Evolutionary conservation across 2,797 vertebrate genomes (phyloP).

Genomic region (Crenuchus spilurus): DNA sequence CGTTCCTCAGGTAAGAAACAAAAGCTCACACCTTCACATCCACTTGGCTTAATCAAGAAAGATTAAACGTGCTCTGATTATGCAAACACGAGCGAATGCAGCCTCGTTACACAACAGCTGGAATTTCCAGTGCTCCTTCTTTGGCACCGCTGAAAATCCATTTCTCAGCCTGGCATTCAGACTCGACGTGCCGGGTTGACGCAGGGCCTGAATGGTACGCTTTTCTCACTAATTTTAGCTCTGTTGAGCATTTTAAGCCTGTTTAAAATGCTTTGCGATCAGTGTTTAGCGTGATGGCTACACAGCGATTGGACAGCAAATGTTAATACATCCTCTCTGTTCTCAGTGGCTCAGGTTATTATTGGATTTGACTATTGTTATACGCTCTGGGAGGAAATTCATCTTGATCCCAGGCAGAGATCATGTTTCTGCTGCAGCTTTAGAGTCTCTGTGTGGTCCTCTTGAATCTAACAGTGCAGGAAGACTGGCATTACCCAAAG

Average conservation of each 20-base stretch:
- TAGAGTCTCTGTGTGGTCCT: slow-evolving; percentile 20
- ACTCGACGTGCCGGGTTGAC: neutral
- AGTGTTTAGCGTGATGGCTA: slow-evolving; percentile 24
- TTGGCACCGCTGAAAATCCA: slow-evolving; percentile 17
- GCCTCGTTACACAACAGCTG: slow-evolving; percentile 30
- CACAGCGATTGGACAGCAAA: slow-evolving; percentile 15
- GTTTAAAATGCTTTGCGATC: slow-evolving; percentile 33
- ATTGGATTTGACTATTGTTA: slow-evolving; percentile 38
- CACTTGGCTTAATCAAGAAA: slow-evolving; percentile 28
- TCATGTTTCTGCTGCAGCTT: slow-evolving; percentile 30
- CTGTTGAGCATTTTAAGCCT: slow-evolving; percentile 26
- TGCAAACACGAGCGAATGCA: slow-evolving; percentile 19
- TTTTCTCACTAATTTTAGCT: slow-evolving; percentile 35
- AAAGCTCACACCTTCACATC: neutral
- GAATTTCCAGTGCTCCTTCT: slow-evolving; percentile 2
- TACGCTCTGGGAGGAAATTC: slow-evolving; percentile 29
- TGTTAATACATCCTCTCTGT: slow-evolving; percentile 11
- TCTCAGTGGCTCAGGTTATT: slow-evolving; percentile 25
- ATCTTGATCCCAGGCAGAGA: slow-evolving; percentile 20
- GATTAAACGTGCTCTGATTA: slow-evolving; percentile 29
- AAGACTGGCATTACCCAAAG: neutral
- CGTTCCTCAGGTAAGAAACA: slow-evolving; percentile 86
- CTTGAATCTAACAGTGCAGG: neutral
- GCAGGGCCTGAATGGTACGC: slow-evolving; percentile 12
- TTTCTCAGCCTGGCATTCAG: slow-evolving; percentile 28